Percentiles rank a stretch among this genome's conserved stretches.
Evolutionary conservation across 53 echinoderm and acorn worm species (phyloP).

Genomic region (Holothuria leucospilota): DNA sequence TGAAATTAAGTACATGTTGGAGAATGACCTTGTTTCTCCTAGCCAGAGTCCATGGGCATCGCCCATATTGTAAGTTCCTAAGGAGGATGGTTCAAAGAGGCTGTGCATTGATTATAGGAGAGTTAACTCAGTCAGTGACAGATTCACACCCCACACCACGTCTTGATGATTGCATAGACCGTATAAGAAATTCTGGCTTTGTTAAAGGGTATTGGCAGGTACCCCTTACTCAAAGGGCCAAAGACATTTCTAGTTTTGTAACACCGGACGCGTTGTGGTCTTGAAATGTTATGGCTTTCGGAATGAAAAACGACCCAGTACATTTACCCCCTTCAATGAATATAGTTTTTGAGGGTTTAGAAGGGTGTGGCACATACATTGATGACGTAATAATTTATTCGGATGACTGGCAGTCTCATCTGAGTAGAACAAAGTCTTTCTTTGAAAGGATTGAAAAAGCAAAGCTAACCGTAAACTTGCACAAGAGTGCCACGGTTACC

Average conservation of each 20-base stretch:
- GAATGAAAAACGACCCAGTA: conserved; percentile 60
- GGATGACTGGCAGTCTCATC: conserved; percentile 36
- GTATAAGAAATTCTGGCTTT: too few relatives aligned
- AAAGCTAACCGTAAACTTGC: conserved; percentile 28
- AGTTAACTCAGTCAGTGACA: conserved; percentile 66
- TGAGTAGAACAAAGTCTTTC: neutral
- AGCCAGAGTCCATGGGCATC: conserved; percentile 19
- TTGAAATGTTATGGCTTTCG: conserved; percentile 60
- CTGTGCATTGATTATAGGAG: conserved; percentile 73
- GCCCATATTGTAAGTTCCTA: conserved; percentile 59
- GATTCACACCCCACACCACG: conserved; percentile 70
- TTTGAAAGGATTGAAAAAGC: conserved; percentile 32
- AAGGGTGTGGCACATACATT: too few relatives aligned
- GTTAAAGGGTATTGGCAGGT: conserved; percentile 70
- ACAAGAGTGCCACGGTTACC: conserved; percentile 23
- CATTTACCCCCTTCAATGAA: conserved; percentile 34
- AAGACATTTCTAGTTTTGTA: too few relatives aligned
- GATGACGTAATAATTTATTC: too few relatives aligned
- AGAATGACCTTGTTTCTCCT: too few relatives aligned
- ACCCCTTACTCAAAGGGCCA: neutral
- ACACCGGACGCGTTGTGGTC: too few relatives aligned
- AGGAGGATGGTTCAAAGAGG: conserved; percentile 46
- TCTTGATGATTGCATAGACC: too few relatives aligned
- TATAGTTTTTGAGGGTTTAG: neutral
- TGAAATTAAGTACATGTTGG: neutral